Base-by-base conservation (phyloP, 2,888 invertebrate species). In the Bimastos eiseni region DNA sequence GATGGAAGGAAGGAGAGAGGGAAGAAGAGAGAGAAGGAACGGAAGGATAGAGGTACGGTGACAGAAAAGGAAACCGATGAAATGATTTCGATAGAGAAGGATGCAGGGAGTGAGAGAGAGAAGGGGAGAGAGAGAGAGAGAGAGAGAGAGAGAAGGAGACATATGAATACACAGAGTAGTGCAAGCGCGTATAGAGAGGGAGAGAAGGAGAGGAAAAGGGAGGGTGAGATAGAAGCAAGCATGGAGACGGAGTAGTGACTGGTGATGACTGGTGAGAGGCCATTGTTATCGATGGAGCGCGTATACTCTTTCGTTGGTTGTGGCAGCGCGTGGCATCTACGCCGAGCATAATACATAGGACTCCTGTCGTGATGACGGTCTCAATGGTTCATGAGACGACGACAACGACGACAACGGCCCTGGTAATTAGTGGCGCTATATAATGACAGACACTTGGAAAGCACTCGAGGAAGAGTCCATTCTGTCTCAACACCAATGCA, bases 381-480 rank as follows among this genome's bases (percentile, higher is more conserved):
- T 34, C 37, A 86, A 86, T 36, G 33, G 36, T 36, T 34, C 15
- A 33, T n/a, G n/a, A n/a, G n/a, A n/a, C n/a, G n/a, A n/a, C n/a
- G 33, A 21, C 84, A 34, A 30, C n/a, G 83, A 83, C n/a, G 30
- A 30, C n/a, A 33, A 84, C 33, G 33, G 86, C 34, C 24, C 36
- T 37, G 36, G 19, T 86, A 86, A 86, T 86, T 86, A 86, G 86
- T 37, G 86, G 86, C 36, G 86, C 86, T 86, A 86, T 86, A 86
- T 49, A 6, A 24, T 49, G 49, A 24, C 49, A 21, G 49, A 49
- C 49, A 49, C 49, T 49, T 49, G 3, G 86, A 86, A 36, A 36
- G 70, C n/a, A 70, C 70, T 70, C 70, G 6, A n/a, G n/a, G n/a
- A n/a, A 30, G 30, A 30, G 55, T 55, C 55, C 30, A 55, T 55